Percentiles rank a stretch among this genome's conserved stretches.
These are phyloP conservation scores for Eriosoma lanigerum DNA, from an alignment of 1,140 invertebrate species.

Conservation along the genomic window DNA sequence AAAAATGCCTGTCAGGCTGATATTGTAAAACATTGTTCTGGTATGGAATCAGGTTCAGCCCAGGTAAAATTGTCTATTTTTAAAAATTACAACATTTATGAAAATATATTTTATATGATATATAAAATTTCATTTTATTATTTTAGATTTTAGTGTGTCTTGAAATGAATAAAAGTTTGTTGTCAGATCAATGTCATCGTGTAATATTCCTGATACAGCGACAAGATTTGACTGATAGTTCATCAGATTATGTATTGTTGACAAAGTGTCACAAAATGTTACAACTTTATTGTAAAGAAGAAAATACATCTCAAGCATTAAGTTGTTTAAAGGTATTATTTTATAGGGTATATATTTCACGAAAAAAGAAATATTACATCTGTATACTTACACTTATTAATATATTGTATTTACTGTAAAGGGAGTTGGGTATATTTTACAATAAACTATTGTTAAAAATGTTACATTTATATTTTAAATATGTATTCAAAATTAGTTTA, in stretches of 20 bases:
- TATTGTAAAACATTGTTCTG: conserved; percentile 72
- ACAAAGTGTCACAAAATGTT: conserved; percentile 84
- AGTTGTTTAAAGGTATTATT: conserved; percentile 61
- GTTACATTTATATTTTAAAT: no score
- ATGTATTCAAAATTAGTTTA: no score
- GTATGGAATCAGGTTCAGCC: conserved; percentile 74
- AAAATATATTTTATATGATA: neutral
- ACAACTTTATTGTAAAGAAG: conserved; percentile 73
- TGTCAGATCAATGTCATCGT: conserved; percentile 73
- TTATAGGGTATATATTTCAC: no score
- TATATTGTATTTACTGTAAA: no score
- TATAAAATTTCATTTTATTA: neutral
- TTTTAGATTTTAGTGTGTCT: conserved; percentile 84
- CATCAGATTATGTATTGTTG: conserved; percentile 80
- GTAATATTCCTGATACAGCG: conserved; percentile 82
- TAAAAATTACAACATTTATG: conserved; percentile 5
- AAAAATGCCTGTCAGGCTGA: conserved; percentile 75
- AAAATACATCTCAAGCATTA: conserved; percentile 68
- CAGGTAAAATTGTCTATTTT: conserved; percentile 64
- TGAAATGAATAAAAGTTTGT: conserved; percentile 68
- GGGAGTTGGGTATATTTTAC: no score
- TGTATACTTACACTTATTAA: no score
- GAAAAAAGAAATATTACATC: no score
- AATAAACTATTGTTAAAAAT: no score
- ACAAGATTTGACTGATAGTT: conserved; percentile 82